Percentiles rank a stretch among this genome's conserved stretches.
Conservation (phyloP, 2,888 invertebrate genomes). For the Polyploca ridens region DNA sequence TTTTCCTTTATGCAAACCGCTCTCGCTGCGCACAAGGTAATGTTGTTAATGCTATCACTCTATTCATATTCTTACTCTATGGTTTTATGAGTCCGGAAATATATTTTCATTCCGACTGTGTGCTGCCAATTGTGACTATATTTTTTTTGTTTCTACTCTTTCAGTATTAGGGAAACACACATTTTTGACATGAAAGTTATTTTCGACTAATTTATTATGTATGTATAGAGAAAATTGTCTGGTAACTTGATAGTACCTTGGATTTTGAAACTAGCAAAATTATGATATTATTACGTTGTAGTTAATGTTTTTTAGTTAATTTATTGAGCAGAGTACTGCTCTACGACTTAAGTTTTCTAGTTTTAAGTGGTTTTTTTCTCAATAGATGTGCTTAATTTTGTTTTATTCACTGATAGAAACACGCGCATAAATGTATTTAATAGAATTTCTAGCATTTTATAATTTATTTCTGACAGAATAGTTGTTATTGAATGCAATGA, state of each 20-base stretch:
- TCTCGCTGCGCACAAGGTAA: too few species aligned
- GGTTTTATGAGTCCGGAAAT: too few species aligned
- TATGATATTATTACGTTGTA: slow-evolving; percentile 48
- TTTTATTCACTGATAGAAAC: neutral
- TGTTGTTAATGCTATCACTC: too few species aligned
- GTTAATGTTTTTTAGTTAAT: slow-evolving; percentile 35
- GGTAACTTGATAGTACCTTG: slow-evolving; percentile 28
- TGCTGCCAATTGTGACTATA: slow-evolving; percentile 52
- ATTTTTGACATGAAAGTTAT: neutral
- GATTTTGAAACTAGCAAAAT: slow-evolving; percentile 26
- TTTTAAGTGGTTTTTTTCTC: slow-evolving; percentile 20
- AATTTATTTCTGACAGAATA: slow-evolving; percentile 21
- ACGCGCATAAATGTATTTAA: neutral
- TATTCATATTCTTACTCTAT: too few species aligned
- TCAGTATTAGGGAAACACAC: slow-evolving; percentile 50
- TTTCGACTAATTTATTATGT: slow-evolving; percentile 20
- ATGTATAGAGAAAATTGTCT: slow-evolving; percentile 29
- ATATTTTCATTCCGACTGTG: slow-evolving; percentile 35
- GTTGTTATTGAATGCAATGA: slow-evolving; percentile 38
- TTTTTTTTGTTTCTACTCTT: slow-evolving; percentile 17
- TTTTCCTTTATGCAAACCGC: too few species aligned
- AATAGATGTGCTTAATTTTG: neutral
- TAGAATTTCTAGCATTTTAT: slow-evolving; percentile 19
- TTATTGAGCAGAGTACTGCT: slow-evolving; percentile 55
- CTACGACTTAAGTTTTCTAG: slow-evolving; percentile 17